Evolutionary conservation across 2,888 invertebrate genomes (phyloP).

Genomic region (Pilophorus perplexus): DNA sequence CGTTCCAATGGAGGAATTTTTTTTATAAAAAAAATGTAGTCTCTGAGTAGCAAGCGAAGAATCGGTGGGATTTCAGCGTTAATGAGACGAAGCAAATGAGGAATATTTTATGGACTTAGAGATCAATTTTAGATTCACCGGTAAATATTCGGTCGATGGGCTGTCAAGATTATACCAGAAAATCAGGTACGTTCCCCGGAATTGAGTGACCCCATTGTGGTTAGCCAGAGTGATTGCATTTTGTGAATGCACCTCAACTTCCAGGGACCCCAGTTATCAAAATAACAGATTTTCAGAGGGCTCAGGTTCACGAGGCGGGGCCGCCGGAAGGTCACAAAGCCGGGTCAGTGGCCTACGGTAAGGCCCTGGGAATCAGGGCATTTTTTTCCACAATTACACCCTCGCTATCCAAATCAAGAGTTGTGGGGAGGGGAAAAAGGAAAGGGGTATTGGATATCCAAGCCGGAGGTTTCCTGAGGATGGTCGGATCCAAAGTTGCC

Average conservation of each 20-base stretch:
- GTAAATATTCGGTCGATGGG: too few species aligned
- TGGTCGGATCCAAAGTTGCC: neutral
- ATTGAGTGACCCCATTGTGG: too few species aligned
- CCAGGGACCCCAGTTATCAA: neutral
- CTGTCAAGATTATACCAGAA: too few species aligned
- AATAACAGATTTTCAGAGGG: neutral
- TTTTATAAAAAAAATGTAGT: too few species aligned
- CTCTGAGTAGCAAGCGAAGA: too few species aligned
- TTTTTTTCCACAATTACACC: constrained; percentile 38
- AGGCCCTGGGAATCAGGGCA: constrained; percentile 18
- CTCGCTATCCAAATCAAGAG: constrained; percentile 20
- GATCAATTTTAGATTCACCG: too few species aligned
- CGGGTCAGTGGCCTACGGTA: constrained; percentile 32
- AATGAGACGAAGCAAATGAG: too few species aligned
- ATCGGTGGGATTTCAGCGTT: too few species aligned
- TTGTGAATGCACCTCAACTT: neutral
- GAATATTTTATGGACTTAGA: too few species aligned
- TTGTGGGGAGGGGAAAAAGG: neutral
- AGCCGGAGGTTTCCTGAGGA: constrained; percentile 13
- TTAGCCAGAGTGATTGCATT: too few species aligned
- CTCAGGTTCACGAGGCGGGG: neutral
- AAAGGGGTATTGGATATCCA: constrained; percentile 20
- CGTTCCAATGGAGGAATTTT: too few species aligned
- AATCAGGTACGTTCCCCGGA: too few species aligned
- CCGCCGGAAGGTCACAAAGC: constrained; percentile 10